Conservation (phyloP, 2,888 invertebrate species). For the Dermolepida albohirtum region DNA sequence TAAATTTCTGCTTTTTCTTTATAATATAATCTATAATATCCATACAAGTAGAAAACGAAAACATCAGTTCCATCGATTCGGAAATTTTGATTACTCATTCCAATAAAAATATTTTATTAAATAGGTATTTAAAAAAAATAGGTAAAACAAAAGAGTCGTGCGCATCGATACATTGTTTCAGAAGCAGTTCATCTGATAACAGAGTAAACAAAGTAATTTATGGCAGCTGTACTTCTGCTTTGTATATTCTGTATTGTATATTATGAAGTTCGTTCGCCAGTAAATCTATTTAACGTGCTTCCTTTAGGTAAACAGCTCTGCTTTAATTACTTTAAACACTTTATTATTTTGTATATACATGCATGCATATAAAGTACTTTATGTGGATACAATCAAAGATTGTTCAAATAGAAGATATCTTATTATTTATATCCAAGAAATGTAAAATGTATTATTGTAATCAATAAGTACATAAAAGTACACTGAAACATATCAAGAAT, state of each 20-base stretch:
- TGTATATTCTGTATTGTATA: slow-evolving; percentile 2
- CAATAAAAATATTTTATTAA: neutral
- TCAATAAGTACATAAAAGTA: too few relatives aligned
- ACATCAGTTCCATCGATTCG: neutral
- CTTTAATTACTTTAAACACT: slow-evolving; percentile 8
- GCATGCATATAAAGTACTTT: neutral
- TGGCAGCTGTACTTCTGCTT: neutral
- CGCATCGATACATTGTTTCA: slow-evolving; percentile 10
- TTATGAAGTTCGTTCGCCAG: neutral
- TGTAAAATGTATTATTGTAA: too few relatives aligned
- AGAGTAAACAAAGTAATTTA: slow-evolving; percentile 16
- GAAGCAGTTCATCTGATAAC: slow-evolving; percentile 19
- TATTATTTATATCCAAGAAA: too few relatives aligned
- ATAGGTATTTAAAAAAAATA: neutral
- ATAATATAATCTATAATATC: too few relatives aligned
- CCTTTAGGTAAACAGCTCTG: neutral
- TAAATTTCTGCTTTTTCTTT: too few relatives aligned
- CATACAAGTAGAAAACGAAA: too few relatives aligned
- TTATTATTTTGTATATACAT: neutral
- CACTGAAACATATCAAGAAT: too few relatives aligned
- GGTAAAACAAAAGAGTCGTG: slow-evolving; percentile 1
- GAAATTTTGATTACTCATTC: slow-evolving; percentile 10
- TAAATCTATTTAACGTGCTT: slow-evolving; percentile 6
- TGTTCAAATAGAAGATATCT: neutral
- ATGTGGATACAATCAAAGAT: neutral